These are phyloP conservation scores for Matsumyia berberina DNA, from an alignment of 2,888 invertebrate genomes.

Conservation along the genomic window DNA sequence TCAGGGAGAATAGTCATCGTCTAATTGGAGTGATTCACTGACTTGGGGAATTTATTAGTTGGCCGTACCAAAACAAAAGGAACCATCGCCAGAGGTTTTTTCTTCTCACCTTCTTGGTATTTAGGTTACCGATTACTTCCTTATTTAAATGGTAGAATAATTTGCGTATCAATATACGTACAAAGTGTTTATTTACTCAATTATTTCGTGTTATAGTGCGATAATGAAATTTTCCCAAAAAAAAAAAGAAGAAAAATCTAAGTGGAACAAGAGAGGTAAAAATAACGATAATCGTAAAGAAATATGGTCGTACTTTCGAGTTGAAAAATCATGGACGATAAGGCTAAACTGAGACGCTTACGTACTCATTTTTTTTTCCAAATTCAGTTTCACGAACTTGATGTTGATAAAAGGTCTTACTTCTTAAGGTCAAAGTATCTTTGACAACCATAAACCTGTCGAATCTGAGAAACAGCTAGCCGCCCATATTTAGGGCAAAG, in stretches of 20 bases:
- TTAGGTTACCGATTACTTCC: slow-evolving; percentile 4
- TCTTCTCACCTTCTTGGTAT: background rate
- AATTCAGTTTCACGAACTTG: too few species aligned
- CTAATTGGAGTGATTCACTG: slow-evolving; percentile 46
- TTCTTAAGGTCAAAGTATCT: too few species aligned
- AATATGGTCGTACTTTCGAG: background rate
- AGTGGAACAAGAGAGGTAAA: background rate
- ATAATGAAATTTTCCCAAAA: slow-evolving; percentile 18
- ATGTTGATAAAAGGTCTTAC: too few species aligned
- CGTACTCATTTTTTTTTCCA: too few species aligned
- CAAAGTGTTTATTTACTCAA: slow-evolving; percentile 19
- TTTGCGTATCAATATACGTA: slow-evolving; percentile 23
- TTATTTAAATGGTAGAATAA: slow-evolving; percentile 9
- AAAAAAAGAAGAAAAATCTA: slow-evolving; percentile 14
- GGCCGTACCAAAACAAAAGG: slow-evolving; percentile 14
- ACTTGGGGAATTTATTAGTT: slow-evolving; percentile 22
- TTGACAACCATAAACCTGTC: too few species aligned
- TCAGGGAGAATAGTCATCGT: slow-evolving; percentile 13
- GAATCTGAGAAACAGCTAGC: too few species aligned
- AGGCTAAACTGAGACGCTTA: too few species aligned
- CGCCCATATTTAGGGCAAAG: too few species aligned
- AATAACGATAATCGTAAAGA: background rate
- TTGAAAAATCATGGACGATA: too few species aligned
- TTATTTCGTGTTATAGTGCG: slow-evolving; percentile 15
- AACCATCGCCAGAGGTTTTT: background rate